These are phyloP conservation scores for Potorous gilbertii DNA, from an alignment of 2,797 vertebrate species.

Conservation along the genomic window DNA sequence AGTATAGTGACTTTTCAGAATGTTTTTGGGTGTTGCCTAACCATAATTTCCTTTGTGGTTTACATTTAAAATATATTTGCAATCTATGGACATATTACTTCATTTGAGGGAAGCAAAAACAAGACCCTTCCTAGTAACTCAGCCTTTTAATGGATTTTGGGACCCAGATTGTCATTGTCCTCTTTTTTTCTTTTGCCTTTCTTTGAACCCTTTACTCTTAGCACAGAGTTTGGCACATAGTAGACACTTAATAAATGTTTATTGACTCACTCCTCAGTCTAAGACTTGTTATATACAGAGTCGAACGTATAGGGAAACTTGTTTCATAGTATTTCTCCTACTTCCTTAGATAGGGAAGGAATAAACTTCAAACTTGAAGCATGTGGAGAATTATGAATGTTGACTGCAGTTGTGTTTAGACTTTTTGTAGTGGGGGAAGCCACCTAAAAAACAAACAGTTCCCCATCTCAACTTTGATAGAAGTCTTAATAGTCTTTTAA, in stretches of 20 bases:
- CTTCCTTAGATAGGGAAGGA: neutral
- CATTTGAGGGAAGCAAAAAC: slow-evolving; percentile 43
- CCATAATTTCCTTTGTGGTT: slow-evolving; percentile 74
- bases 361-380: neutral
- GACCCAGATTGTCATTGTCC: neutral
- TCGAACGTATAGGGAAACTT: neutral
- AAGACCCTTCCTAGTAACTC: slow-evolving; percentile 35
- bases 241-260: neutral
- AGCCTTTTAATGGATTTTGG: slow-evolving; percentile 38
- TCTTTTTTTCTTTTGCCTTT: neutral
- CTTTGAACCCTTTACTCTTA: neutral
- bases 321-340: slow-evolving; percentile 5
- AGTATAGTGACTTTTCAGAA: slow-evolving; percentile 48
- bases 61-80: slow-evolving; percentile 66
- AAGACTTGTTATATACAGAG: neutral
- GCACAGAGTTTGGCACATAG: neutral
- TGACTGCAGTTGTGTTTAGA: neutral
- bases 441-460: neutral
- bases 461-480: neutral
- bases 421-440: neutral
- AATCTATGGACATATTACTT: slow-evolving; percentile 46
- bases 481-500: neutral
- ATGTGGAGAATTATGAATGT: neutral
- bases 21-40: slow-evolving; percentile 75
- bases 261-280: neutral